A percentile compares a stretch with the other conserved stretches of the same genome.
phyloP scores from a whole-genome alignment of 1,140 invertebrate genomes.

The Achroia grisella region DNA sequence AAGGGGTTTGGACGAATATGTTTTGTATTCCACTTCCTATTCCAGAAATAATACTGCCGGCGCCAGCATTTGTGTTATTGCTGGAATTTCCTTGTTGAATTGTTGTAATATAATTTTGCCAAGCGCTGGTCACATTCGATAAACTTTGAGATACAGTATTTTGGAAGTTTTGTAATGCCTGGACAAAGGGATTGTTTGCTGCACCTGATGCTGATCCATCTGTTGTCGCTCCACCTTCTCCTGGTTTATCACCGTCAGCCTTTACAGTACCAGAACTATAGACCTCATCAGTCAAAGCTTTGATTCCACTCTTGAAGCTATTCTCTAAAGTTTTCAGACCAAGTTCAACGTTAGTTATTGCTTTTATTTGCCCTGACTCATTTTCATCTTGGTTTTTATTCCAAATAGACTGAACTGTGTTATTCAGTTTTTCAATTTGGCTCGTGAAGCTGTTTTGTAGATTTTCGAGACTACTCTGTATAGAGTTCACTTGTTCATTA shows the following conservation, averaged over 20 bases:
- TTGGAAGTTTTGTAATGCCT: constrained; percentile 8
- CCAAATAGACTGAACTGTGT: constrained; percentile 31
- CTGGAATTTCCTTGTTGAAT: constrained; percentile 1
- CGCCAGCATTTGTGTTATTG: constrained; percentile 9
- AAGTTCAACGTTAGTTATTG: constrained; percentile 21
- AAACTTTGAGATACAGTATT: constrained; percentile 6
- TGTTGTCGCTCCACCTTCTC: neutral
- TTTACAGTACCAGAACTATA: constrained; percentile 31
- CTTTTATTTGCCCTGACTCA: neutral
- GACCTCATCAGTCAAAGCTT: constrained; percentile 40
- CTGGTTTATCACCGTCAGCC: constrained; percentile 28
- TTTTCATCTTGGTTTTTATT: constrained; percentile 2
- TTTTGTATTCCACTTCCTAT: constrained; percentile 6
- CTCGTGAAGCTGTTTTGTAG: constrained; percentile 31
- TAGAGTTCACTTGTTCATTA: constrained; percentile 30
- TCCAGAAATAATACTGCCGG: constrained; percentile 12
- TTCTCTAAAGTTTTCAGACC: constrained; percentile 33
- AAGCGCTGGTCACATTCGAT: constrained; percentile 5
- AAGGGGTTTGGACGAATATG: constrained; percentile 8
- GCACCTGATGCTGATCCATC: neutral
- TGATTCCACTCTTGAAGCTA: constrained; percentile 38
- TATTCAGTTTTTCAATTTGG: constrained; percentile 39
- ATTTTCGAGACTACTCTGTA: constrained; percentile 36
- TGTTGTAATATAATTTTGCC: constrained; percentile 8
- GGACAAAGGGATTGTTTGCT: constrained; percentile 7